A percentile compares a stretch with the other conserved stretches of the same genome.
Evolutionary conservation across 1,140 invertebrate genomes (phyloP).

Genomic region (Eciton burchellii): DNA sequence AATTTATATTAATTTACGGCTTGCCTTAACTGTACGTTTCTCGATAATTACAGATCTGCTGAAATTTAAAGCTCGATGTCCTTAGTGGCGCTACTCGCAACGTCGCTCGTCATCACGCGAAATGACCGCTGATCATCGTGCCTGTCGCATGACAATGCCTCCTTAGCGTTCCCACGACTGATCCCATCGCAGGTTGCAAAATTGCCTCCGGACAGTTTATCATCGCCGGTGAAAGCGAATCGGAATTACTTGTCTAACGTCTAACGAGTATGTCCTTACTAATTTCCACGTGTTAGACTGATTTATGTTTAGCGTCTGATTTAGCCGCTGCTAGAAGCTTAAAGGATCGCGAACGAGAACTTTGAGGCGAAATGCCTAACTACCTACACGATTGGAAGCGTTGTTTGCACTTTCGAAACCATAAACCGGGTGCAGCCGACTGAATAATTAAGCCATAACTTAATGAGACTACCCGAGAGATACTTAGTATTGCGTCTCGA

Average conservation of each 20-base stretch:
- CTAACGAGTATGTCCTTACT: conserved; percentile 26
- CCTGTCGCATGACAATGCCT: conserved; percentile 56
- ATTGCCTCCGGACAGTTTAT: conserved; percentile 7
- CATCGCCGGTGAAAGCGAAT: conserved; percentile 60
- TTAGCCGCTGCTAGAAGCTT: conserved; percentile 16
- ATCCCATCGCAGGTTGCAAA: conserved; percentile 53
- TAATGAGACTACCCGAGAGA: conserved; percentile 6
- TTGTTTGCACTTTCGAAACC: conserved; percentile 47
- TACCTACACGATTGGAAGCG: background rate
- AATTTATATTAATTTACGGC: background rate
- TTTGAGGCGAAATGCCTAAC: conserved; percentile 22
- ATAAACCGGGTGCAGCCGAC: conserved; percentile 10
- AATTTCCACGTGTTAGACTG: conserved; percentile 4
- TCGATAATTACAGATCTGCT: background rate
- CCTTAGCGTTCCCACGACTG: conserved; percentile 62
- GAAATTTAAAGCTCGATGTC: background rate
- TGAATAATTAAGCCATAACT: conserved; percentile 32
- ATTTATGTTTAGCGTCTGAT: conserved; percentile 27
- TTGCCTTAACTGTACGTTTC: background rate
- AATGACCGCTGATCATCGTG: conserved; percentile 47
- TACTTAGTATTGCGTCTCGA: background rate
- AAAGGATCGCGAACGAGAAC: conserved; percentile 3
- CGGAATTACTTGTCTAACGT: conserved; percentile 16
- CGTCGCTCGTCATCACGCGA: conserved; percentile 3
- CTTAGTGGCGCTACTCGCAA: background rate